Evolutionary conservation across 2,797 vertebrate genomes (phyloP).

Genomic region (Poeciliopsis turneri): DNA sequence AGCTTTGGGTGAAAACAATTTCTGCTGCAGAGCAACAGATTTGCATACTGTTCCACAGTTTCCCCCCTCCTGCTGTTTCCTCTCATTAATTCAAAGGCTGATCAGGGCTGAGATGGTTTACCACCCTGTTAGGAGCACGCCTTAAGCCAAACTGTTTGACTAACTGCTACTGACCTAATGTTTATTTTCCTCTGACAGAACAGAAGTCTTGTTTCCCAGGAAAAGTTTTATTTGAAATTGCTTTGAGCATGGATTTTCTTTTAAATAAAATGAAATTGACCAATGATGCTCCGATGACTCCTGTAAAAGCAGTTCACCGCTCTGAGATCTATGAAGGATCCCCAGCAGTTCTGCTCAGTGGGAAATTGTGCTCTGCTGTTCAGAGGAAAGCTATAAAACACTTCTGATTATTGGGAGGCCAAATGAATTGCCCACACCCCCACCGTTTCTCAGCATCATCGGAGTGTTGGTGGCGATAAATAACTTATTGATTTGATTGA

Average conservation of each 20-base stretch:
- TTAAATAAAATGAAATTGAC: neutral
- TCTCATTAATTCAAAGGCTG: neutral
- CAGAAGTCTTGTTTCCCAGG: neutral
- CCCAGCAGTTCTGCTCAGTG: neutral
- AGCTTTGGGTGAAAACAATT: neutral
- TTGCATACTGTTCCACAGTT: neutral
- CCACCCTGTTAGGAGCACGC: neutral
- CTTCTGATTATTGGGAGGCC: constrained; percentile 58
- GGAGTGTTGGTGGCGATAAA: constrained; percentile 67
- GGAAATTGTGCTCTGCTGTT: neutral
- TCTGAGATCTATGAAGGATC: neutral
- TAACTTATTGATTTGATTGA: constrained; percentile 77
- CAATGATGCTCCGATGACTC: neutral
- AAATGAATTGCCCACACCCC: constrained; percentile 45
- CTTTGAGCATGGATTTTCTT: neutral
- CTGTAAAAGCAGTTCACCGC: neutral
- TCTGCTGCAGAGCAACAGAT: neutral
- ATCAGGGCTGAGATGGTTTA: constrained; percentile 1
- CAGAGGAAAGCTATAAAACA: constrained; percentile 23
- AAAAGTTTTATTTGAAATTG: neutral
- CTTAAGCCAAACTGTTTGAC: neutral
- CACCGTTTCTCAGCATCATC: constrained; percentile 30
- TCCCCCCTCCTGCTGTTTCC: neutral
- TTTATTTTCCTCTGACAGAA: neutral
- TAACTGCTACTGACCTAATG: neutral